Conservation (phyloP, 2,888 invertebrate genomes). For the Leucophenga maculata region DNA sequence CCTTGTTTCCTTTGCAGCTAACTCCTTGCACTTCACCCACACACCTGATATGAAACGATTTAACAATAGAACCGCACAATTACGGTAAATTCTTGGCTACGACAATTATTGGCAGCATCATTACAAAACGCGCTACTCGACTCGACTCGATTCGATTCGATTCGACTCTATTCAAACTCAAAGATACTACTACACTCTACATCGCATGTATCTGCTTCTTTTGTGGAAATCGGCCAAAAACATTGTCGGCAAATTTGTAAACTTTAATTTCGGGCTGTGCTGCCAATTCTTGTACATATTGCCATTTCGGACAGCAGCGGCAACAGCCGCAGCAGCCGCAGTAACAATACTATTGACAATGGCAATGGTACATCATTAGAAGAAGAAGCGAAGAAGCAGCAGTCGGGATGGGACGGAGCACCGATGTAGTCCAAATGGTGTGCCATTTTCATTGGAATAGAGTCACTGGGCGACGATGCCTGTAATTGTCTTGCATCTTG, state of each 20-base stretch:
- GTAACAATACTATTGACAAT: too few relatives aligned
- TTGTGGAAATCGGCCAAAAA: constrained; percentile 57
- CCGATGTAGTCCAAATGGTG: background rate
- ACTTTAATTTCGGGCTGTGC: constrained; percentile 54
- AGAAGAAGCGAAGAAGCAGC: background rate
- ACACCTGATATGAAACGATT: constrained; percentile 2
- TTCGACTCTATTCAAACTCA: too few relatives aligned
- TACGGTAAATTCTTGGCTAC: constrained; percentile 49
- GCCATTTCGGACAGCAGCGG: background rate
- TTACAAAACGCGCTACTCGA: constrained; percentile 3
- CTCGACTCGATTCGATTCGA: too few relatives aligned
- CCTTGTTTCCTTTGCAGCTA: background rate
- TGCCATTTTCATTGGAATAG: background rate
- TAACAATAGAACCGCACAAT: constrained; percentile 58
- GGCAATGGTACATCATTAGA: too few relatives aligned
- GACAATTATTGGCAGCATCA: constrained; percentile 27
- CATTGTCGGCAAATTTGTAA: constrained; percentile 65
- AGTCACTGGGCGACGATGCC: constrained; percentile 4
- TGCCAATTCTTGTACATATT: constrained; percentile 1
- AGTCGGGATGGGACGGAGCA: background rate
- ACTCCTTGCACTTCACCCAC: background rate
- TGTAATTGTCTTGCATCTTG: background rate
- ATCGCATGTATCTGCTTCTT: constrained; percentile 10
- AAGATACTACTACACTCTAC: too few relatives aligned
- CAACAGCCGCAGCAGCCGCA: too few relatives aligned